Evolutionary conservation across 2,888 invertebrate species (phyloP).

Genomic region (Augochlorella aurata): DNA sequence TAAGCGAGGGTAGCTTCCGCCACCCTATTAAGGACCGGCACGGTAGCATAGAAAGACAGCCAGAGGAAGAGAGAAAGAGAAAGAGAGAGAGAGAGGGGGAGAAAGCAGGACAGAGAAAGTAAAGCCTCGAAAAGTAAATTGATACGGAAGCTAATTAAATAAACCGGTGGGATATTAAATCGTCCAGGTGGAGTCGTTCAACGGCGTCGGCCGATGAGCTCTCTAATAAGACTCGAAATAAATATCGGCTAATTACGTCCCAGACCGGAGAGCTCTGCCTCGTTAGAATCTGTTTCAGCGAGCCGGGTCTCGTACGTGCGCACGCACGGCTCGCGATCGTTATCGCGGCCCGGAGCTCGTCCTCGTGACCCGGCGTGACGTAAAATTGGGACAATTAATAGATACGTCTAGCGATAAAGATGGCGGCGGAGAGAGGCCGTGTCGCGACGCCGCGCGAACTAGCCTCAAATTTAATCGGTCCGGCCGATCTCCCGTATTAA

Average conservation of each 20-base stretch:
- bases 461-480: conserved; percentile 40
- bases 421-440: not conserved
- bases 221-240: conserved; percentile 13
- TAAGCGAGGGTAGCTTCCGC: conserved; percentile 63
- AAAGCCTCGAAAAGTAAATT: conserved; percentile 57
- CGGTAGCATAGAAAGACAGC: conserved; percentile 48
- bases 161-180: conserved; percentile 50
- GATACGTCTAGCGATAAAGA: conserved; percentile 49
- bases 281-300: conserved; percentile 29
- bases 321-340: conserved; percentile 11
- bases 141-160: conserved; percentile 65
- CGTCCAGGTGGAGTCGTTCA: not conserved
- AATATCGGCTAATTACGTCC: conserved; percentile 31
- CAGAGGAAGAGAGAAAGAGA: too few relatives aligned
- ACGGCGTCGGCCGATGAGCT: not conserved
- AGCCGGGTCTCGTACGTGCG: not conserved
- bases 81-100: too few relatives aligned
- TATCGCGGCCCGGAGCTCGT: conserved; percentile 6
- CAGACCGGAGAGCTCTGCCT: not conserved
- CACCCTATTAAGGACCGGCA: conserved; percentile 58
- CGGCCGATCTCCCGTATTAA: conserved; percentile 45
- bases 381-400: conserved; percentile 55
- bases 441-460: not conserved
- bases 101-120: too few relatives aligned
- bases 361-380: conserved; percentile 40